Base-by-base conservation (phyloP, 2,888 invertebrate genomes). In the Adineta ricciae region DNA sequence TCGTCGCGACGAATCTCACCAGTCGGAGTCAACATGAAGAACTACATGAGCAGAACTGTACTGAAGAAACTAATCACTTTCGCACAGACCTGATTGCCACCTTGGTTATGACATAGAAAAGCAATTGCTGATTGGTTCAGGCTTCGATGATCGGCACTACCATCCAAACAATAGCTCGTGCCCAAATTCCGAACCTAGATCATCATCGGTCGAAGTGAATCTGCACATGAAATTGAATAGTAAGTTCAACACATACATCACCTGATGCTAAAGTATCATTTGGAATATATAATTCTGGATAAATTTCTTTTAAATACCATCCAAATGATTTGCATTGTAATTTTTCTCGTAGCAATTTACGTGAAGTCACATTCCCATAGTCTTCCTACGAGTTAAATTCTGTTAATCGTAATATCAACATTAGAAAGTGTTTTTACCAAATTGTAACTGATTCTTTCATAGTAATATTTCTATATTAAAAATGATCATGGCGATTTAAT, bases 251-350 rank as follows among this genome's bases (percentile, higher is more conserved):
- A 83, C 93, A 92, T 93, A 99, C 98, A 95, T 84, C 98, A 91
- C 99, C 99, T 88, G 95, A 95, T 85, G 97, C 97, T 8, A 98
- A 94, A 2, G 98, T 96, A 52, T 90, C 90, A 86, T 97, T 97
- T 49, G 99, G 99, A 89, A 99, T 96, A 91, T 99, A 99, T 86
- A 99, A 93, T 91, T 99, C 99, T 4, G 99, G 99, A 91, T 97
- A 99, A 88, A 99, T 93, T 90, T 94, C 97, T 91, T 97, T 95
- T 91, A 99, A 92, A 91, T 96, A 99, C 99, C 99, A 99, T 90
- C 95, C 95, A 92, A 99, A 99, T 86, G 94, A 94, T 92, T 98
- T 97, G 92, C 99, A 99, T 84, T 94, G 93, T 85, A 99, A 92
- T 86, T 94, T 93, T 88, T 94, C 92, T 89, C 99, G 93, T 87